Evolutionary conservation across 2,113 vertebrate species (phyloP), one percentile per base, ranked within the genome.

Genomic region (Bubo blakistoni): DNA sequence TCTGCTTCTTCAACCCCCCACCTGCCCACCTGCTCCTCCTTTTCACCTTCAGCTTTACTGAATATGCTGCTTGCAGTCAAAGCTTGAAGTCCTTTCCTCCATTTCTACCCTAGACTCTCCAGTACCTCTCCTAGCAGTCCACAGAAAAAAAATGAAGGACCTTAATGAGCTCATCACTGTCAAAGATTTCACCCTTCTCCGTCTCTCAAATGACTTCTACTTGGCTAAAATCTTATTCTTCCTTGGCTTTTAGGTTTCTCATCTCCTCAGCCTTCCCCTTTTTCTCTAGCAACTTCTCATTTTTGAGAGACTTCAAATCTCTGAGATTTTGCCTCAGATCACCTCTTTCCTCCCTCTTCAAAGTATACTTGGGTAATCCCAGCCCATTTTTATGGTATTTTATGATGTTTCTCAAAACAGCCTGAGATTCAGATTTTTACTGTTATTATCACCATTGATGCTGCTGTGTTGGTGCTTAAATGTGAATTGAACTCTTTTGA

Each of bases 141-240:
- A 19, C 2, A 12, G 25, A 19, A 27, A n/a, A 67, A n/a, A 49
- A 67, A 44, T 2, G 1, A 59, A 42, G 0, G 2, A 40, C 4
- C 13, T 69, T n/a, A 54, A 6, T 51, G n/a, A 67, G 67, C 54
- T 84, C 34, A 19, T 57, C 4, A 57, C 4, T 70, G 10, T 46
- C 8, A 81, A 81, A 54, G 38, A 70, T 83, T 73, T 81, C 42
- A 54, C 26, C 4, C 15, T 71, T 78, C 26, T 81, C 1, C 0
- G 7, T 62, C 20, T 77, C 27, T 83, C 36, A 76, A 13, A 11
- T 82, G 32, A 70, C 44, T 82, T 66, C 38, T 71, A n/a, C 16
- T n/a, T 47, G 61, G 18, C 8, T 80, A 52, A 77, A 66, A 47
- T 72, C 11, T n/a, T 57, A 26, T 22, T 86, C 7, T 86, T 27